These are phyloP conservation scores for Bombyx huttoni DNA, from an alignment of 2,888 invertebrate genomes.

Conservation along the genomic window DNA sequence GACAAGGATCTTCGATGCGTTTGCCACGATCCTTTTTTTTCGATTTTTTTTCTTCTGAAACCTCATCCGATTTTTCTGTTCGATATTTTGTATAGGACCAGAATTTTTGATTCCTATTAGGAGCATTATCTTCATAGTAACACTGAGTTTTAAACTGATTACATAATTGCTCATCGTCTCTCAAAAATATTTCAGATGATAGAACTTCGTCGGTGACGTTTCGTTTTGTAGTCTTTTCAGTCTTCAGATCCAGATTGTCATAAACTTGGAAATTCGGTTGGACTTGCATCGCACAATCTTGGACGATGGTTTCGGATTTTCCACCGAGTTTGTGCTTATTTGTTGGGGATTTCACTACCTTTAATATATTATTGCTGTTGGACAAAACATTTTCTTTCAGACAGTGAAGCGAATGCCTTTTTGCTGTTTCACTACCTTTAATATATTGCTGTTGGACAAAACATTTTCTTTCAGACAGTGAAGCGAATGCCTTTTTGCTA, in stretches of 20 bases:
- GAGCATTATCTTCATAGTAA: slow-evolving; percentile 17
- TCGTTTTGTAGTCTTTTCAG: slow-evolving; percentile 24
- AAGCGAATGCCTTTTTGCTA: slow-evolving; percentile 46
- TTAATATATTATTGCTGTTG: slow-evolving; percentile 24
- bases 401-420: slow-evolving; percentile 44
- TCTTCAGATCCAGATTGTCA: slow-evolving; percentile 24
- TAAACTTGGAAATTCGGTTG: slow-evolving; percentile 23
- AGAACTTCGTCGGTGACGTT: slow-evolving; percentile 18
- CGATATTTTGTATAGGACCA: slow-evolving; percentile 48
- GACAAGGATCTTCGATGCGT: slow-evolving; percentile 40
- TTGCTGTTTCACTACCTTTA: slow-evolving; percentile 25
- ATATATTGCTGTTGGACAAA: slow-evolving; percentile 23
- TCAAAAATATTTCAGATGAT: slow-evolving; percentile 42
- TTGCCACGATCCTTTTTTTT: slow-evolving; percentile 34
- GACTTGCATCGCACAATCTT: slow-evolving; percentile 41
- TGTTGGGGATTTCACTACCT: slow-evolving; percentile 16
- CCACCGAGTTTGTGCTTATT: slow-evolving; percentile 19
- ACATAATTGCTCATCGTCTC: slow-evolving; percentile 22
- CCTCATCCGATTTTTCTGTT: slow-evolving; percentile 36
- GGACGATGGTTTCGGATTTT: slow-evolving; percentile 32
- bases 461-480: slow-evolving; percentile 28
- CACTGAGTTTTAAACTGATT: slow-evolving; percentile 10
- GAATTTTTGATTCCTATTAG: slow-evolving; percentile 32
- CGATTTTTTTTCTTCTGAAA: slow-evolving; percentile 26
- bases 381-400: slow-evolving; percentile 23